Base-by-base conservation (phyloP, 2,888 invertebrate species). In the Diadromus collaris region DNA sequence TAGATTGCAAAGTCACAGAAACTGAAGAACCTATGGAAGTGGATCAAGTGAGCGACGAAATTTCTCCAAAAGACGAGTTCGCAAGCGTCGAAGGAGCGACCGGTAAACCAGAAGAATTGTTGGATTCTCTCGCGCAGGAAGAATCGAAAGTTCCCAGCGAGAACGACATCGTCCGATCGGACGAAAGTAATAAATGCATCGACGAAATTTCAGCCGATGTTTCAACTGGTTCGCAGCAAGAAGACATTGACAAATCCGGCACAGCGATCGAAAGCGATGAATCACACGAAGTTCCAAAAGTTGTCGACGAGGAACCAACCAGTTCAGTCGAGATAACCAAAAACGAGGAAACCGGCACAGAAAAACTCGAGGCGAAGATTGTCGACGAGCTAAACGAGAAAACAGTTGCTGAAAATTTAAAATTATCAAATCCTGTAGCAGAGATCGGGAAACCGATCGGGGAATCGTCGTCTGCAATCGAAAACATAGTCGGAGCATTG, bases 1-100 rank as follows among this genome's bases (percentile, higher is more conserved):
- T 27, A 44, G 51, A 76, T 16, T 38, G 10, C 19, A 13, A 24
- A 5, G 44, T 51, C 21, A 10, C 44, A 1, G 76, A 76, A 29
- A 32, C 60, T 9, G 38, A 56, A 51, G 73, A 73, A 60, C 69
- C 78, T 24, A 72, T 76, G 75, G 76, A 80, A 78, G 46, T 80
- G 10, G 80, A 80, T 34, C 56, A 64, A 56, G 27, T 69, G 7
- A 58, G 21, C 10, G 67, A 46, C 1, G 67, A 67, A 56, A 34
- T 46, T 61, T 64, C 64, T n/a, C 10, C 48, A n/a, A 56, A 56
- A 29, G 9, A 38, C 13, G 65, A 46, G 19, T 44, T 19, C 1
- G 73, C 69, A 38, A 58, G 29, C 3, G 6, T 29, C 10, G 54
- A 70, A 41, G 44, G n/a, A 27, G 29, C 13, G 5, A 9, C 46